Base-by-base conservation (phyloP, 2,888 invertebrate species). In the Pristionchus japonicus region DNA sequence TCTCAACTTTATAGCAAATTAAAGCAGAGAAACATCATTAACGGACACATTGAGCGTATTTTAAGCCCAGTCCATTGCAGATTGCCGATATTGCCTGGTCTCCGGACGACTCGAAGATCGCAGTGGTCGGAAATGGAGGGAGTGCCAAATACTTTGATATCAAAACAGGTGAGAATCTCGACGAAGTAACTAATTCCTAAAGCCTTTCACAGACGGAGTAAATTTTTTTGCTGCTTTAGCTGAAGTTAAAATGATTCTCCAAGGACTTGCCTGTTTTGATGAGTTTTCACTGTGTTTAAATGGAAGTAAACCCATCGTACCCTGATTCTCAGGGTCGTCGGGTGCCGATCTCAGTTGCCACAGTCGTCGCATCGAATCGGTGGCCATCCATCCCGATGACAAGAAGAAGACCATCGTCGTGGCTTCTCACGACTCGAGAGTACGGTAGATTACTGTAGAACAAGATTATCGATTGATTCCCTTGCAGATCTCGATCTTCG, bases 261-360 rank as follows among this genome's bases (percentile, higher is more conserved):
- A n/a, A n/a, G n/a, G n/a, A n/a, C n/a, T n/a, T n/a, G n/a, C n/a
- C n/a, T n/a, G n/a, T n/a, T n/a, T n/a, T n/a, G 57, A 57, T 17
- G n/a, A 57, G 7, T 57, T 13, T 23, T 23, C 11, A 57, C 7
- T 57, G 6, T 57, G 6, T 57, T 57, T n/a, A n/a, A n/a, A n/a
- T n/a, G n/a, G n/a, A n/a, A n/a, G n/a, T n/a, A n/a, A n/a, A n/a
- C n/a, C n/a, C n/a, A n/a, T n/a, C n/a, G n/a, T n/a, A n/a, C n/a
- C n/a, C n/a, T 61, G 3, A 27, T 64, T 4, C 23, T 40, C 15
- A 85, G 85, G 85, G 61, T 85, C 85, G 0, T 85, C 85, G 13
- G 85, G 85, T 9, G 85, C 61, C 27, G 85, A 85, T 85, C 64
- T 85, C n/a, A 47, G 40, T 15, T 85, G 85, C 11, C 85, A 85